Evolutionary conservation across 37 sponge, comb jelly and placozoan genomes (phyloP), one percentile per base, ranked within the genome.

Genomic region (Haliclona indistincta): DNA sequence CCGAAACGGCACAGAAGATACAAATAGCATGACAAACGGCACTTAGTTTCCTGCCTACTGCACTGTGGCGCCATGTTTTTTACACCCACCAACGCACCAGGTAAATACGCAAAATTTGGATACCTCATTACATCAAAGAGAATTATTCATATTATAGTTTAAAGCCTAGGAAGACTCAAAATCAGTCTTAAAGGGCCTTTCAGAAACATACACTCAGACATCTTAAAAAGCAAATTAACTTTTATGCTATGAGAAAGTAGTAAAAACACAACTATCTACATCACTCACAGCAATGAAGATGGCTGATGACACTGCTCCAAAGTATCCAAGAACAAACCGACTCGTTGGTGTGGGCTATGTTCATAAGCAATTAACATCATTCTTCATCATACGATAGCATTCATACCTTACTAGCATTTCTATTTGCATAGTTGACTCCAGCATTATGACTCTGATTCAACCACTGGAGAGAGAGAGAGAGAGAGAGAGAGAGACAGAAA

Each of bases 401-500:
- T 36, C 65, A 56, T 76, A 89, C 94, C 73, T 88, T 84, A 29
- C 63, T 72, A 5, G 94, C 94, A 82, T 93, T 93, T 39, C 94
- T 84, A 62, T 93, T 93, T 70, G 90, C 81, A 67, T 89, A 93
- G 68, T 93, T 93, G 73, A 93, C 86, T 63, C 90, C 60, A 0
- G 94, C 94, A 85, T 93, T 93, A 74, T 93, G 94, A 64, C 86
- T 93, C 67, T 93, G 94, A 63, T 93, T 93, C 61, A 93, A 26
- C 90, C 90, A 88, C 90, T 93, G 65, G n/a, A 47, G 38, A 40
- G 35, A 47, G 71, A 70, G 51, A 70, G n/a, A 47, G 49, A 23
- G n/a, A n/a, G 54, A 70, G 35, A 76, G 25, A 34, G 62, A 32
- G 25, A 23, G 11, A 73, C 62, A 67, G 13, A 29, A 56, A 73